Evolutionary conservation across 2,888 invertebrate species (phyloP), one percentile per base, ranked within the genome.

Genomic region (Lycocerus yunnanus): DNA sequence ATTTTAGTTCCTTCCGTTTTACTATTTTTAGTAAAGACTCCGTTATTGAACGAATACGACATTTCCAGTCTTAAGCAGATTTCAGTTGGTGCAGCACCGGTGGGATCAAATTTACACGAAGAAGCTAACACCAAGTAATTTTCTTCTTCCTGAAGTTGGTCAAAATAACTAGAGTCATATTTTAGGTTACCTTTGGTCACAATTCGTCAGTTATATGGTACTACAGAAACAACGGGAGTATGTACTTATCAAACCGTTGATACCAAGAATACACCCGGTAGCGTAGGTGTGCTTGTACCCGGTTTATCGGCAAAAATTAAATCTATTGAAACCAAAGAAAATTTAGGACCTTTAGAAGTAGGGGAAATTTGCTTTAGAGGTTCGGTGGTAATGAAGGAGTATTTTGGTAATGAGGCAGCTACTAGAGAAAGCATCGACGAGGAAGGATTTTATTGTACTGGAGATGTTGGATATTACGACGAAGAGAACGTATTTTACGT

Each of bases 351-450:
- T 0, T 87, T 90, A 72, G 82, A 92, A 82, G 89, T 90, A 68
- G 96, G 96, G n/a, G 96, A 97, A 86, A 84, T 96, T 1, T 94
- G 93, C 85, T 91, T 96, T 70, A 93, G 93, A 83, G 93, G 94
- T 0, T 91, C 92, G 15, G 88, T 92, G 63, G 27, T 78, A 3
- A 80, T 78, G 79, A 92, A 93, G 83, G 95, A 95, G 0, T 97
- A 97, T 85, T 89, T 92, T 83, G 91, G 92, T 6, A 92, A 94
- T 84, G 79, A 81, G 13, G 86, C 89, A 15, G 91, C 93, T 5
- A 93, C 94, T 3, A 82, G 87, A 14, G 88, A 88, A 6, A 89
- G 88, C 1, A 88, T 95, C 13, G 94, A 94, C 82, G 83, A 85
- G 5, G 92, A 94, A 66, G 95, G 95, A 0, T 96, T 91, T 90